Evolutionary conservation across 92 coral and sea anemone genomes (phyloP).

Genomic region (Bergia sp.): DNA sequence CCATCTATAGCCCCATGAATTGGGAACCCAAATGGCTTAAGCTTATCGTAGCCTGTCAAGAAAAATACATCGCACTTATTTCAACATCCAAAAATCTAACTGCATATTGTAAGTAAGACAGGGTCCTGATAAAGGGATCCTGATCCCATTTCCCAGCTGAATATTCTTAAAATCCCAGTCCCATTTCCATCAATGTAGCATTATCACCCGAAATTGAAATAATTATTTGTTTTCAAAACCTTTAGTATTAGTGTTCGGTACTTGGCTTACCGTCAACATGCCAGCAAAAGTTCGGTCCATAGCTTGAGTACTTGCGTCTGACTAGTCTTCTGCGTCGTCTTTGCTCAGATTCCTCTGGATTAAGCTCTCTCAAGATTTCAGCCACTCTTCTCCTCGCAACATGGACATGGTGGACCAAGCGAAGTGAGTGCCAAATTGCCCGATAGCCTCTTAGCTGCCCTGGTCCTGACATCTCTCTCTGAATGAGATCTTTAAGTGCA

Average conservation of each 20-base stretch:
- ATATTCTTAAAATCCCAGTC: too few species aligned
- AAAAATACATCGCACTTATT: conserved; percentile 11
- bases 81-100: conserved; percentile 11
- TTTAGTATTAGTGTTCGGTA: background rate
- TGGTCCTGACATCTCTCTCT: conserved; percentile 38
- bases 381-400: conserved; percentile 49
- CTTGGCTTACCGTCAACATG: conserved; percentile 66
- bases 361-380: conserved; percentile 46
- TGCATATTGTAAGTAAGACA: background rate
- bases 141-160: too few species aligned
- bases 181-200: too few species aligned
- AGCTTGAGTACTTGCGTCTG: conserved; percentile 39
- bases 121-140: too few species aligned
- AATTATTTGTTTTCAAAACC: too few species aligned
- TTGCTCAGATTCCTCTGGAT: conserved; percentile 60
- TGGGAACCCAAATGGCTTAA: conserved; percentile 20
- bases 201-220: too few species aligned
- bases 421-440: conserved; percentile 62
- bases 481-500: conserved; percentile 28
- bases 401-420: conserved; percentile 52
- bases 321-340: conserved; percentile 50
- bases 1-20: conserved; percentile 20
- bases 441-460: conserved; percentile 46
- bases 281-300: conserved; percentile 74
- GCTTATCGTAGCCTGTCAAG: conserved; percentile 14